Evolutionary conservation across 30 jellyfish, hydroid and myxozoan species (phyloP), one percentile per base, ranked within the genome.

Genomic region (Turritopsis dohrnii): DNA sequence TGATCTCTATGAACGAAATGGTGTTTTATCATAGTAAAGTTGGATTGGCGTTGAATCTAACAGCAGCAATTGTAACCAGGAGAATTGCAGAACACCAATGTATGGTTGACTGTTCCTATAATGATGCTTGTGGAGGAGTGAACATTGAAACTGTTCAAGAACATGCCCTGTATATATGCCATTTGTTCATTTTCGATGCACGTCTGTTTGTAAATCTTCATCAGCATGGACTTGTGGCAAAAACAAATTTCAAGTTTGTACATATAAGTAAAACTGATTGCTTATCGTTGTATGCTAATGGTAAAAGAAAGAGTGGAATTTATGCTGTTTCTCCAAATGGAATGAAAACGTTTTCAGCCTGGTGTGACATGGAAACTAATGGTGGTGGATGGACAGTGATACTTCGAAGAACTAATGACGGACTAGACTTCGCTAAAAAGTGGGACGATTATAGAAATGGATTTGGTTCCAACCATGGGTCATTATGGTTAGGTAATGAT

Each of bases 331-430:
- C 80, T 27, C 54, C 90, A 52, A 74, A 72, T 8, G 93, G 76
- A 21, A 87, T 85, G 16, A 54, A 75, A 19, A 21, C 53, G n/a
- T 79, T 86, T 84, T 75, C 71, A 28, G 86, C 74, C 84, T 92
- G 82, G 29, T 92, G 98, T 74, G 98, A 92, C 66, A 92, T 92
- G 98, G 81, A 95, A 27, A 83, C 91, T 28, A 79, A 85, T 72
- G 98, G 98, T 1, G 98, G 98, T 26, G 98, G 98, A 3, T 92
- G 98, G 98, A 92, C 98, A 1, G 90, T 92, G 19, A 82, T 92
- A 3, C 60, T 41, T 41, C 60, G 60, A 41, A 5, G 60, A 13
- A 41, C 60, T 3, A 13, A 41, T 41, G 60, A 41, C 13, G 60
- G 60, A 41, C 60, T 41, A 41, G 13, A 13, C 60, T 41, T 41